These are phyloP conservation scores for Pherbina coryleti DNA, from an alignment of 2,888 invertebrate genomes.

Conservation along the genomic window DNA sequence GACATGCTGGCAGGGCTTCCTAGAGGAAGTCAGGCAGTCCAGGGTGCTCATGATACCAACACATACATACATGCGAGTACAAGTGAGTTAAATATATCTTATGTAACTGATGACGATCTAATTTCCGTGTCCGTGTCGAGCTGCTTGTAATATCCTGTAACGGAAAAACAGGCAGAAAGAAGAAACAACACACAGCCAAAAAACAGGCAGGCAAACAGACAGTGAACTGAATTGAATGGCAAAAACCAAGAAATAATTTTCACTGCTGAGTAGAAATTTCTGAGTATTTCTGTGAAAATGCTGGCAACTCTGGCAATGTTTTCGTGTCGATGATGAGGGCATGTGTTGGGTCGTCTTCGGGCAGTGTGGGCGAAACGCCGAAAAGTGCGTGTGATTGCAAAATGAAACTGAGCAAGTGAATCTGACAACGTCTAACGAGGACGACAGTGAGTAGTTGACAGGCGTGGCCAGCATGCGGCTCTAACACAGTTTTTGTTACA, in stretches of 20 bases:
- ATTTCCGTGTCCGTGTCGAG: slow-evolving; percentile 18
- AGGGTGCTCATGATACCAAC: background rate
- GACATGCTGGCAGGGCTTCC: background rate
- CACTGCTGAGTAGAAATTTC: background rate
- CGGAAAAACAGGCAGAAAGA: slow-evolving; percentile 7
- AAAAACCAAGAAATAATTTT: background rate
- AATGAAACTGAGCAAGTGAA: slow-evolving; percentile 5
- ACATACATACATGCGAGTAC: background rate
- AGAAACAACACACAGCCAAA: too few species aligned
- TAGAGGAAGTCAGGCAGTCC: background rate
- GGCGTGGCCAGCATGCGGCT: slow-evolving; percentile 1
- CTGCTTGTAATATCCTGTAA: slow-evolving; percentile 62
- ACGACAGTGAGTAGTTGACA: slow-evolving; percentile 20
- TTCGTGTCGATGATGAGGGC: too few species aligned
- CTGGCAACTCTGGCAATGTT: background rate
- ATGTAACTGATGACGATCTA: slow-evolving; percentile 22
- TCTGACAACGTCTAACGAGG: background rate
- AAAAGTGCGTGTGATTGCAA: slow-evolving; percentile 22
- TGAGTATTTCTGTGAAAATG: background rate
- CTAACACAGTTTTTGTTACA: too few species aligned
- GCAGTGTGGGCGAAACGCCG: background rate
- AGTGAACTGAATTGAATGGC: background rate
- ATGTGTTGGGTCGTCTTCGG: too few species aligned
- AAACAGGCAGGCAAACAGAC: too few species aligned
- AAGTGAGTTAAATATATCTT: slow-evolving; percentile 2